These are phyloP conservation scores for Drosophila rubida DNA, from an alignment of 2,888 invertebrate species.

Conservation along the genomic window DNA sequence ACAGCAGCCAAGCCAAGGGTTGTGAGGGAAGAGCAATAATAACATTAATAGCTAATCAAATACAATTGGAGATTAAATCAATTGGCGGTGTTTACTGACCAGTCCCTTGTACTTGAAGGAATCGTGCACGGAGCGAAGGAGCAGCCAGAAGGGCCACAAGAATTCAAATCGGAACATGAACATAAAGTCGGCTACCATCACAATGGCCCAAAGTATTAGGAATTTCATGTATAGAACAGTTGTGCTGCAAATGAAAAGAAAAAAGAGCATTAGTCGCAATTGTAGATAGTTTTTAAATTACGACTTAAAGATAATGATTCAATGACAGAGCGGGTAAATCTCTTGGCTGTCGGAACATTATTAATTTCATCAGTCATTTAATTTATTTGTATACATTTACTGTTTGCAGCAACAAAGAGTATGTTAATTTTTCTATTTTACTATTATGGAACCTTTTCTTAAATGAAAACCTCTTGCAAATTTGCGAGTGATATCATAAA, in stretches of 20 bases:
- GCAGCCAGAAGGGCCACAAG: slow-evolving; percentile 99
- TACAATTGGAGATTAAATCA: neutral
- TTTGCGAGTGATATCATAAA: neutral
- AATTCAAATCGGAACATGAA: slow-evolving; percentile 99
- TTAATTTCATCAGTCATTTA: too few relatives aligned
- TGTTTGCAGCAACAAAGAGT: too few relatives aligned
- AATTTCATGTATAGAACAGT: slow-evolving; percentile 97
- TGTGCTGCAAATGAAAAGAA: slow-evolving; percentile 88
- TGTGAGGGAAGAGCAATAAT: slow-evolving; percentile 60
- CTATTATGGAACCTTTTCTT: too few relatives aligned
- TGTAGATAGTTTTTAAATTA: neutral
- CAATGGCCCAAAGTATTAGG: slow-evolving; percentile 96
- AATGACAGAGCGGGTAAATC: too few relatives aligned
- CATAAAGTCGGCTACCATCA: slow-evolving; percentile 97
- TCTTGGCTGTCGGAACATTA: too few relatives aligned
- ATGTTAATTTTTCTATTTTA: too few relatives aligned
- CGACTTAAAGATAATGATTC: neutral
- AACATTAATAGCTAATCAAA: slow-evolving; percentile 15
- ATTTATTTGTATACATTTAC: too few relatives aligned
- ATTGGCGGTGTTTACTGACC: slow-evolving; percentile 86
- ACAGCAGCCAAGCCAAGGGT: too few relatives aligned
- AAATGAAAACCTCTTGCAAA: too few relatives aligned
- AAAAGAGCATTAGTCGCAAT: neutral
- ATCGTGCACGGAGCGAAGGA: slow-evolving; percentile 97
- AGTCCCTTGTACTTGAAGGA: slow-evolving; percentile 99